Conservation (phyloP, 30 jellyfish, hydroid and myxozoan species). For the Hydractinia echinata region DNA sequence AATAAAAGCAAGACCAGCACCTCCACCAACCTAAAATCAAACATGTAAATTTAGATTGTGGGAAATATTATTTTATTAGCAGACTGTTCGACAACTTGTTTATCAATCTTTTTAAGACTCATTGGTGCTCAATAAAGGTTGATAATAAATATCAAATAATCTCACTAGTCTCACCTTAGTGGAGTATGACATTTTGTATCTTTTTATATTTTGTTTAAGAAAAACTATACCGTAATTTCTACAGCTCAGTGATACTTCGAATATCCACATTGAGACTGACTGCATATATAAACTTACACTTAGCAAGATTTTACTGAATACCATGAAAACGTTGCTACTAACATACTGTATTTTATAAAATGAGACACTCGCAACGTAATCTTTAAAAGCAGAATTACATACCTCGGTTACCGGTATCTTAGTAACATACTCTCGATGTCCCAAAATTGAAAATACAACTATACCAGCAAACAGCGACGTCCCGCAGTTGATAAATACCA, state of each 20-base stretch:
- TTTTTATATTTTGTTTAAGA: no score
- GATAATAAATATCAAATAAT: no score
- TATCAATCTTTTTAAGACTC: no score
- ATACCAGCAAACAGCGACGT: slow-evolving; percentile 92
- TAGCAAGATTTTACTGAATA: not conserved
- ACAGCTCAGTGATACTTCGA: no score
- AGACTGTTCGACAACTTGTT: no score
- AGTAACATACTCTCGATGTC: slow-evolving; percentile 62
- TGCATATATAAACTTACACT: not conserved
- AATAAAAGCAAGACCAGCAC: slow-evolving; percentile 94
- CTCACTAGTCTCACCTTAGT: no score
- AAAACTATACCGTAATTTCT: no score
- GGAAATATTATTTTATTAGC: no score
- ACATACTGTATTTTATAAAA: not conserved
- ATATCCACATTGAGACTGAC: no score
- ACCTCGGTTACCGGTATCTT: slow-evolving; percentile 53
- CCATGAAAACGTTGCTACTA: not conserved
- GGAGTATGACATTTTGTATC: no score
- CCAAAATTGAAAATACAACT: slow-evolving; percentile 93
- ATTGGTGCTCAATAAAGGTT: no score
- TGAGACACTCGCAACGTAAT: not conserved
- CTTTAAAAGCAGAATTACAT: not conserved
- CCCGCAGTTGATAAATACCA: slow-evolving; percentile 86
- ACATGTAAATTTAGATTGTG: no score
- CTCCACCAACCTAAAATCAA: slow-evolving; percentile 64